Percentiles rank a stretch among this genome's conserved stretches.
These are phyloP conservation scores for Umimayanthus kanabou DNA, from an alignment of 92 coral and sea anemone species.

Conservation along the genomic window DNA sequence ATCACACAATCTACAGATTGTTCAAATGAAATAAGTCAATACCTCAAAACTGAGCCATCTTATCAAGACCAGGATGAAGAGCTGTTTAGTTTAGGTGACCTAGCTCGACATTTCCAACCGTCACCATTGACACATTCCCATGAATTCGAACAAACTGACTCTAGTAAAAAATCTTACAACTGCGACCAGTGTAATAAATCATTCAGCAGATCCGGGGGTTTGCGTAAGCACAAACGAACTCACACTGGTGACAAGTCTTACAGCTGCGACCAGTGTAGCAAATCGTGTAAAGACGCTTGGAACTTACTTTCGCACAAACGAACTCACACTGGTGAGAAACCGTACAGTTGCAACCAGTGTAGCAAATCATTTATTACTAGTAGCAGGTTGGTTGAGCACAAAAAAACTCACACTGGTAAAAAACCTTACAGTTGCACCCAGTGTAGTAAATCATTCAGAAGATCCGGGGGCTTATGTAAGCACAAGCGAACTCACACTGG, in stretches of 20 bases:
- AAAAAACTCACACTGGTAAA: background rate
- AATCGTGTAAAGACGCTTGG: background rate
- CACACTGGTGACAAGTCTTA: background rate
- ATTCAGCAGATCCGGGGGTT: too few species aligned
- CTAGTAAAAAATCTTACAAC: background rate
- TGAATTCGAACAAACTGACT: too few species aligned
- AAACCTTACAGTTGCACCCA: conserved; percentile 1
- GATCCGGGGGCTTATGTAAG: too few species aligned
- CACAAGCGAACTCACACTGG: too few species aligned
- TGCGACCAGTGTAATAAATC: too few species aligned
- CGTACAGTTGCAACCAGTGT: too few species aligned
- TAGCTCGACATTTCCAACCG: background rate
- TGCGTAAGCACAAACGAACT: too few species aligned
- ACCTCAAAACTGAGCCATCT: background rate
- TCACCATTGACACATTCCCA: background rate
- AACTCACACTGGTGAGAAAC: too few species aligned
- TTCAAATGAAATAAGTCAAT: background rate
- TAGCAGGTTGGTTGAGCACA: too few species aligned
- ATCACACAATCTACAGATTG: background rate
- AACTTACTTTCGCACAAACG: too few species aligned
- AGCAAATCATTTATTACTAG: too few species aligned
- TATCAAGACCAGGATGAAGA: conserved; percentile 1
- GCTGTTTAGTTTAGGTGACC: background rate
- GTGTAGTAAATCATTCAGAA: background rate
- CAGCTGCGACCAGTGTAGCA: background rate